A percentile compares a stretch with the other conserved stretches of the same genome.
These are phyloP conservation scores for Drosophila sucinea DNA, from an alignment of 1,140 invertebrate species.

Conservation along the genomic window DNA sequence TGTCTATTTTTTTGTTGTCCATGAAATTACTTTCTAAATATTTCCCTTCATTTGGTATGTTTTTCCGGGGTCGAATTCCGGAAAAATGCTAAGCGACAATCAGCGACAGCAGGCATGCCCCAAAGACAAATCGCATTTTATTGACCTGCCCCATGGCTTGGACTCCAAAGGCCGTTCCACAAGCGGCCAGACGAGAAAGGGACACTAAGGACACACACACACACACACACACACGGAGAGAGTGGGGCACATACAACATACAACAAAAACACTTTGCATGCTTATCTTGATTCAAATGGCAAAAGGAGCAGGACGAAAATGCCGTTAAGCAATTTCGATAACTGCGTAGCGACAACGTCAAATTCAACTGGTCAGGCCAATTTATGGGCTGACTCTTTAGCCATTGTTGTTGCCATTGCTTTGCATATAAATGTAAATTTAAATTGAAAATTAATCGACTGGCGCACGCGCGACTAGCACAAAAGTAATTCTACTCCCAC, in stretches of 20 bases:
- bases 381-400: constrained; percentile 45
- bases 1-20: background rate
- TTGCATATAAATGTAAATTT: constrained; percentile 74
- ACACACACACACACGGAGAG: background rate
- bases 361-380: constrained; percentile 56
- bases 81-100: constrained; percentile 41
- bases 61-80: background rate
- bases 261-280: constrained; percentile 49
- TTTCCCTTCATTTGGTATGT: background rate
- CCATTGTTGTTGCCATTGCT: constrained; percentile 22
- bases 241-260: too few species aligned
- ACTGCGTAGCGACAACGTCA: constrained; percentile 51
- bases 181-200: constrained; percentile 7
- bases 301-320: constrained; percentile 1
- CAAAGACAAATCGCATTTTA: constrained; percentile 30
- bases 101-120: constrained; percentile 34
- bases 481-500: constrained; percentile 3
- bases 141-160: constrained; percentile 33
- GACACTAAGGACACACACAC: constrained; percentile 41
- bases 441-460: constrained; percentile 70
- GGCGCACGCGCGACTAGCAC: constrained; percentile 37
- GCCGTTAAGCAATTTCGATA: constrained; percentile 68
- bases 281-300: constrained; percentile 52
- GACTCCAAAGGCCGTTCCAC: background rate
- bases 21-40: constrained; percentile 13